Evolutionary conservation across 2,888 invertebrate species (phyloP), one percentile per base, ranked within the genome.

Genomic region (Emmelina monodactyla): DNA sequence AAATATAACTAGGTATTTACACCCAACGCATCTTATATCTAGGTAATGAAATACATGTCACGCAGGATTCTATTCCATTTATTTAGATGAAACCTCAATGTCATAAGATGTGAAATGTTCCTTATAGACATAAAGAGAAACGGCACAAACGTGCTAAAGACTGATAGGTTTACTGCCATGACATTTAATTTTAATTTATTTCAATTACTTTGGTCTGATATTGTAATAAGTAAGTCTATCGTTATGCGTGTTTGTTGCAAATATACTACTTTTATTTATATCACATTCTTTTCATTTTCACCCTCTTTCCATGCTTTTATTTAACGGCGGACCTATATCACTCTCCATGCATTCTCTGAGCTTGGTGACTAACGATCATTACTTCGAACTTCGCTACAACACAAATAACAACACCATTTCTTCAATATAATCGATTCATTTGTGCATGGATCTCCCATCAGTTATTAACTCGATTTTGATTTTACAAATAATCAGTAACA

Each of bases 161-260:
- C 73, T 72, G 71, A 73, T 53, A 61, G 59, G 50, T 51, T 56
- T 55, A 58, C 55, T 66, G 63, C 67, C 50, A 54, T 53, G 51
- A 50, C 45, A 53, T 37, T 58, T 65, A 62, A 58, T 63, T 62
- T 64, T 62, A 60, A 64, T 64, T 70, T 66, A 62, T 65, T 66
- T 55, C 52, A 54, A 54, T 58, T 58, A 56, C 46, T 54, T 60
- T 53, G 45, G 48, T 45, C 52, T 50, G 45, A 49, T 50, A 54
- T 49, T 43, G 54, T 57, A 46, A 53, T 63, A 60, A 66, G 61
- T 73, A 67, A 73, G 62, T 65, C 57, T 65, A 60, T 70, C 71
- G 78, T 78, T 73, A 75, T 65, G 67, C 72, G 78, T 76, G 76
- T 76, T 73, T 73, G 78, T 78, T 78, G 73, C 79, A 78, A 79